Percentiles rank a stretch among this genome's conserved stretches.
These are phyloP conservation scores for Micromys minutus DNA, from an alignment of 2,113 vertebrate genomes.

Conservation along the genomic window DNA sequence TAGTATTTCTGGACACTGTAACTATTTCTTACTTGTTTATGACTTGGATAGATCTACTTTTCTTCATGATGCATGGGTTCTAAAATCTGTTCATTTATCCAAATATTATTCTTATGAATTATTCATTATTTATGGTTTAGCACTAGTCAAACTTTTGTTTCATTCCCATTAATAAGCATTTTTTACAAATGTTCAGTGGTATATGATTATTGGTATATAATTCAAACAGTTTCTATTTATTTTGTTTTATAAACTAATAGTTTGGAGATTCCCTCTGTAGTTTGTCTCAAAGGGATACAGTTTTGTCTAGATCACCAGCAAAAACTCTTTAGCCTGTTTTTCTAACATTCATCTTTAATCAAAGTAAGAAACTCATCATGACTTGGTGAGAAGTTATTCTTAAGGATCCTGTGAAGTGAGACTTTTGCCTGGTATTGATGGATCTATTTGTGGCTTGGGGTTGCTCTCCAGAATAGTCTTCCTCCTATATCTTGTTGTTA, in stretches of 20 bases:
- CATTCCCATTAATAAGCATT: not conserved
- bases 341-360: not conserved
- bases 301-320: not conserved
- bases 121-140: not conserved
- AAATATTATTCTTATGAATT: not conserved
- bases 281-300: not conserved
- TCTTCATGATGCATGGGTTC: not conserved
- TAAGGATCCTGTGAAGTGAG: not conserved
- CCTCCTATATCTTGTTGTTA: not conserved
- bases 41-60: not conserved
- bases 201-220: not conserved
- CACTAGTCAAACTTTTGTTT: not conserved
- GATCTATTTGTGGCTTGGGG: not conserved
- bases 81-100: not conserved
- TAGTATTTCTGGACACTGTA: not conserved
- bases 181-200: not conserved
- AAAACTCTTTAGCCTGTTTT: not conserved
- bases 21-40: not conserved
- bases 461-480: not conserved
- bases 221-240: not conserved
- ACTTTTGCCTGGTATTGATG: not conserved
- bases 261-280: not conserved
- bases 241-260: not conserved
- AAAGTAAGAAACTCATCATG: not conserved
- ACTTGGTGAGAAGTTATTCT: not conserved